Conservation (phyloP, 2,888 invertebrate genomes). For the Marasmarcha lunaedactyla region DNA sequence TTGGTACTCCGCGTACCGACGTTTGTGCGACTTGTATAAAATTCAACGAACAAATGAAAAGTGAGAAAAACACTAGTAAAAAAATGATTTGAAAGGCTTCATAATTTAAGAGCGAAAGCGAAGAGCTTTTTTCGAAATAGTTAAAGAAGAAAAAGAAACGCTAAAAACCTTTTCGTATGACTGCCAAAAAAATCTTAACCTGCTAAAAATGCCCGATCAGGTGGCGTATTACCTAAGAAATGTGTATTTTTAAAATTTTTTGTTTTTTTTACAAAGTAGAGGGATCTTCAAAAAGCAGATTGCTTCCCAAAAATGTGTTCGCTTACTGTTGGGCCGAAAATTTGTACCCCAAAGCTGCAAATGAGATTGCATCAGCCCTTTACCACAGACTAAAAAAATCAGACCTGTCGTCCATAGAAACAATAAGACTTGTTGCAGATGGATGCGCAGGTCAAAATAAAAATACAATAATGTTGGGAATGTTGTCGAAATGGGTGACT, state of each 20-base stretch:
- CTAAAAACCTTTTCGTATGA: conserved; percentile 9
- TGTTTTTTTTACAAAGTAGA: conserved; percentile 8
- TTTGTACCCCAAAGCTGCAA: not conserved
- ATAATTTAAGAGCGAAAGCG: conserved; percentile 9
- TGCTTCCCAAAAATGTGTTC: conserved; percentile 8
- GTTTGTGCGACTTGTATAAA: conserved; percentile 7
- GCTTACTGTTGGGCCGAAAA: conserved; percentile 3
- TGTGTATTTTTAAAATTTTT: conserved; percentile 10
- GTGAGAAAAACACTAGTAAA: not conserved
- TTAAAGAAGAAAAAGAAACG: conserved; percentile 3
- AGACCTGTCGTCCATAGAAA: not conserved
- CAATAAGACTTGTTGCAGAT: conserved; percentile 3
- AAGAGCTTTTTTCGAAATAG: conserved; percentile 9
- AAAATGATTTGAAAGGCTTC: conserved; percentile 5
- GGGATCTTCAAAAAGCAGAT: conserved; percentile 8
- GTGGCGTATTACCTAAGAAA: conserved; percentile 10
- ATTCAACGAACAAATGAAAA: too few relatives aligned
- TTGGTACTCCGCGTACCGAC: conserved; percentile 7
- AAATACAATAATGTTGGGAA: conserved; percentile 19
- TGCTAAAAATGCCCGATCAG: conserved; percentile 14
- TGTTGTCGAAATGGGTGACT: conserved; percentile 17
- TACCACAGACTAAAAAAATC: not conserved
- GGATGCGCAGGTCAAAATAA: conserved; percentile 20
- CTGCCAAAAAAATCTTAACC: conserved; percentile 12
- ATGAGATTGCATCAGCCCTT: not conserved